These are phyloP conservation scores for Oplegnathus fasciatus DNA, from an alignment of 2,113 vertebrate genomes.

Conservation along the genomic window DNA sequence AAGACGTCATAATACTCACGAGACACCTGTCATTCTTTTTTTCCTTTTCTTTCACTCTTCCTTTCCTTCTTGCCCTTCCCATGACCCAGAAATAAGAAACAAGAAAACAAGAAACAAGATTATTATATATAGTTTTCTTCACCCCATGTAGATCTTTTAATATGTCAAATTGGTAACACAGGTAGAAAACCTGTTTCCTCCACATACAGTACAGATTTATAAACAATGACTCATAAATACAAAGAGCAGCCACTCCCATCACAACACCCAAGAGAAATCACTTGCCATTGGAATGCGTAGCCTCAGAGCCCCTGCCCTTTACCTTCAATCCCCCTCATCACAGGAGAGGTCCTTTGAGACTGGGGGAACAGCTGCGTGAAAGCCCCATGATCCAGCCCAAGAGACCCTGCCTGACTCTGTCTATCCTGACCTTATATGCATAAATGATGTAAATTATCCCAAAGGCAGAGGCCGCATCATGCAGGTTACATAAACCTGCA, in stretches of 20 bases:
- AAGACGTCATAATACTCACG: constrained; percentile 17
- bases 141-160: neutral
- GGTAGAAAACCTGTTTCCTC: neutral
- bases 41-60: neutral
- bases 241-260: constrained; percentile 29
- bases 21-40: constrained; percentile 3
- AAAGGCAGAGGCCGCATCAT: constrained; percentile 49
- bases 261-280: constrained; percentile 63
- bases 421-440: constrained; percentile 55
- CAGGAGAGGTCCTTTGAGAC: constrained; percentile 60
- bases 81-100: constrained; percentile 10
- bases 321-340: constrained; percentile 62
- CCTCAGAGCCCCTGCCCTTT: constrained; percentile 64
- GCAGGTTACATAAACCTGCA: constrained; percentile 59
- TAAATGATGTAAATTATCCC: constrained; percentile 56
- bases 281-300: constrained; percentile 22
- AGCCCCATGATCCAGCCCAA: constrained; percentile 54
- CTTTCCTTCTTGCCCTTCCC: neutral
- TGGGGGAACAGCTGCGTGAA: constrained; percentile 54
- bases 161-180: neutral
- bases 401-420: constrained; percentile 38
- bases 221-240: constrained; percentile 48
- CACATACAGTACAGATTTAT: neutral
- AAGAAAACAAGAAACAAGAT: neutral
- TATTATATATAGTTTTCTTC: neutral